phyloP scores from a whole-genome alignment of 2,797 vertebrate genomes.

The Jordanella pulchra region DNA sequence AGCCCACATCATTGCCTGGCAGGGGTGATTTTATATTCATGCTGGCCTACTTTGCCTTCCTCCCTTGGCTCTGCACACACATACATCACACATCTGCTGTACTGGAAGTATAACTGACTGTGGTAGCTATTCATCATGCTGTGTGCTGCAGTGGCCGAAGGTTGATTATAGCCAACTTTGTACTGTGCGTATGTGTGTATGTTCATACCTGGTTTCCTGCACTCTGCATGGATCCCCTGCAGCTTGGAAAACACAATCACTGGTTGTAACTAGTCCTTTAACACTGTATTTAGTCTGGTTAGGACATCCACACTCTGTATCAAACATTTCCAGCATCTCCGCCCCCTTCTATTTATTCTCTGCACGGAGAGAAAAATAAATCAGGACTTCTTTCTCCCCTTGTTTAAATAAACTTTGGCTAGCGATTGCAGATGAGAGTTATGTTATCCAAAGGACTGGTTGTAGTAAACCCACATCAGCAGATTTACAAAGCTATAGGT shows the following conservation, averaged over 20 bases:
- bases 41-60: constrained; percentile 79
- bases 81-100: constrained; percentile 59
- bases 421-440: constrained; percentile 27
- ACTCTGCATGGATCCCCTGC: constrained; percentile 16
- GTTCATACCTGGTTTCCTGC: constrained; percentile 25
- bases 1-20: constrained; percentile 77
- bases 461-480: constrained; percentile 45
- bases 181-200: constrained; percentile 29
- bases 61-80: constrained; percentile 58
- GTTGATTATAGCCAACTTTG: constrained; percentile 61
- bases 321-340: constrained; percentile 14
- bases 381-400: constrained; percentile 27
- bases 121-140: constrained; percentile 73
- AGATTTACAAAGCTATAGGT: constrained; percentile 27
- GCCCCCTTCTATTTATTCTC: constrained; percentile 23
- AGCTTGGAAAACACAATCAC: constrained; percentile 29
- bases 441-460: constrained; percentile 27
- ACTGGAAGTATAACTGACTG: constrained; percentile 68
- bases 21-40: constrained; percentile 83
- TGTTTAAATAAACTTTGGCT: constrained; percentile 29
- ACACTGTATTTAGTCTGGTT: constrained; percentile 40
- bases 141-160: constrained; percentile 65
- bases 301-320: constrained; percentile 15
- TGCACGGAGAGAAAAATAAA: constrained; percentile 11
- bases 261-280: constrained; percentile 38